phyloP scores from a whole-genome alignment of 2,113 vertebrate species.

The Mesitornis unicolor region DNA sequence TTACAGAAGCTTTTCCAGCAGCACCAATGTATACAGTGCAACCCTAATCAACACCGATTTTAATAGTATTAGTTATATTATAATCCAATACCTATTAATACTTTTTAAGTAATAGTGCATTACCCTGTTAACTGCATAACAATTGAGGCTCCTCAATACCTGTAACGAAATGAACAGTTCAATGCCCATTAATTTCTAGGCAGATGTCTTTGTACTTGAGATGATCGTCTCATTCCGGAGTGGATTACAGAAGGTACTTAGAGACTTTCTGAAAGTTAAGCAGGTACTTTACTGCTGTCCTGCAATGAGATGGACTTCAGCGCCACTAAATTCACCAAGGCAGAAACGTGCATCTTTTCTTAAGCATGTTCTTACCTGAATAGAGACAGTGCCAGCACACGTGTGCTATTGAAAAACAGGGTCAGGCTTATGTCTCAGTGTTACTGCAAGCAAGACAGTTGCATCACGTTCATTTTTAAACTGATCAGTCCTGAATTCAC shows the following conservation, averaged over 20 bases:
- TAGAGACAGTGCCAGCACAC: not conserved
- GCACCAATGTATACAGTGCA: not conserved
- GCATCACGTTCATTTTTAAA: not conserved
- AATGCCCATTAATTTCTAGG: not conserved
- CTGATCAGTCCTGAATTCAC: not conserved
- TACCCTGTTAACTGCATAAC: not conserved
- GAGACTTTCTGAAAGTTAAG: slow-evolving; percentile 52
- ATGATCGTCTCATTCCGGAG: not conserved
- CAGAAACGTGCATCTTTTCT: slow-evolving; percentile 52
- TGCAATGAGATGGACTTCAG: slow-evolving; percentile 30
- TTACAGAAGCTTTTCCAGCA: not conserved
- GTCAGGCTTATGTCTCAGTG: not conserved
- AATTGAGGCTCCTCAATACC: not conserved
- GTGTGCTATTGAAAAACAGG: not conserved
- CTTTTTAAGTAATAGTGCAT: not conserved
- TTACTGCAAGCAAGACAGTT: not conserved
- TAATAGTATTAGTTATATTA: not conserved
- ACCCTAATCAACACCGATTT: not conserved
- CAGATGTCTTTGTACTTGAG: not conserved
- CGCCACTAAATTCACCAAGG: slow-evolving; percentile 10
- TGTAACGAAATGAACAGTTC: not conserved
- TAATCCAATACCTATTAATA: not conserved
- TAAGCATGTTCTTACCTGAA: slow-evolving; percentile 39
- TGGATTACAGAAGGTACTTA: not conserved
- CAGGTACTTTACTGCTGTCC: slow-evolving; percentile 20